Conservation (phyloP, 1,140 invertebrate species). For the Anoplolepis gracilipes region DNA sequence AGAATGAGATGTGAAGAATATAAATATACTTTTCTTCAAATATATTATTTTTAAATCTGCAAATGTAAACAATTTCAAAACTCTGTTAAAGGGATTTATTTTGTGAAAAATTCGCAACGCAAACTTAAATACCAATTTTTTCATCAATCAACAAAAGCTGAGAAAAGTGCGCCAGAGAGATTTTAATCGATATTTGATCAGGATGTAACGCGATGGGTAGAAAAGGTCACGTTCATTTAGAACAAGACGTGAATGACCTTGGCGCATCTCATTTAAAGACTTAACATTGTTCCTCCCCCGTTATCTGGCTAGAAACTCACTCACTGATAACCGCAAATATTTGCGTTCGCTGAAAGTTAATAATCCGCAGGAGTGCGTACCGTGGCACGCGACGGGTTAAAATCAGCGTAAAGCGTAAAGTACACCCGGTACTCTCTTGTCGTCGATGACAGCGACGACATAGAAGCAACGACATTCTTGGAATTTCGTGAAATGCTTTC, state of each 20-base stretch:
- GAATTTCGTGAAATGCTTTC: constrained; percentile 36
- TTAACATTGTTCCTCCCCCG: constrained; percentile 7
- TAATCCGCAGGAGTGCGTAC: constrained; percentile 32
- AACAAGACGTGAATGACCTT: not conserved
- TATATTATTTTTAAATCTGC: no score
- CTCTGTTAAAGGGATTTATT: no score
- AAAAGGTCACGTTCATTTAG: not conserved
- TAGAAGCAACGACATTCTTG: constrained; percentile 38
- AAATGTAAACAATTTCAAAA: no score
- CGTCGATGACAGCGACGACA: constrained; percentile 6
- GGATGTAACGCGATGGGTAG: not conserved
- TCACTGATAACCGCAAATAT: constrained; percentile 49
- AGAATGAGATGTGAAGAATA: not conserved
- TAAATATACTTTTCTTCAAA: not conserved
- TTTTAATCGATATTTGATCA: no score
- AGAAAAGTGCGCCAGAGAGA: no score
- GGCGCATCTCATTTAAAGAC: not conserved
- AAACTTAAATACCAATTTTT: no score
- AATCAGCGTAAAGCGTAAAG: constrained; percentile 19
- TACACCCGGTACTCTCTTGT: not conserved
- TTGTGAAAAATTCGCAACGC: no score
- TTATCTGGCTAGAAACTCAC: not conserved
- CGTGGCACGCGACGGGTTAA: constrained; percentile 22
- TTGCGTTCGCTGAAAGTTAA: constrained; percentile 53
- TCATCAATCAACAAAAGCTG: not conserved